Percentiles rank a stretch among this genome's conserved stretches.
Evolutionary conservation across 2,797 vertebrate species (phyloP).

Genomic region (Tokudaia muenninki): DNA sequence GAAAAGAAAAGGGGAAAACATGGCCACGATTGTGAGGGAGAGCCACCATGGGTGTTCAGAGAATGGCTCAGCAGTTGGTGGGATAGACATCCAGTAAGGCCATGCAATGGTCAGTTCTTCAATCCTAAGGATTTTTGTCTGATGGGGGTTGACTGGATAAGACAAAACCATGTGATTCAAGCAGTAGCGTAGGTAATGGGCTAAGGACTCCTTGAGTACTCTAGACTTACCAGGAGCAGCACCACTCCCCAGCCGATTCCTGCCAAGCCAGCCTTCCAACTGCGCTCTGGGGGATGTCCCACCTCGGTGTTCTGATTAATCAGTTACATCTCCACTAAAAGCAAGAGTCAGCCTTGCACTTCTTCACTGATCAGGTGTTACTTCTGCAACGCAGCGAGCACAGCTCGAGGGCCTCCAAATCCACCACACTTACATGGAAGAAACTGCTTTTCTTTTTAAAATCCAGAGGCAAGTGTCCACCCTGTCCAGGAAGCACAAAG

Average conservation of each 20-base stretch:
- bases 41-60: background rate
- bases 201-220: background rate
- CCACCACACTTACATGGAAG: background rate
- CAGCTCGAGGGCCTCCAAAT: background rate
- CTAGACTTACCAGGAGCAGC: background rate
- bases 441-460: slow-evolving; percentile 15
- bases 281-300: accelerated
- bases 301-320: background rate
- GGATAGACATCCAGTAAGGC: background rate
- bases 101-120: background rate
- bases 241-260: no score
- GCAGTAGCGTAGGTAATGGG: background rate
- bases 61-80: background rate
- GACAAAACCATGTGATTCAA: background rate
- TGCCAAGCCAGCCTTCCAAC: background rate
- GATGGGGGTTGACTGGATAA: background rate
- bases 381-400: background rate
- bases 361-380: background rate
- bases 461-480: background rate
- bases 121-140: background rate
- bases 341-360: background rate
- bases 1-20: no score
- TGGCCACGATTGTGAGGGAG: background rate
- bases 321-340: background rate
- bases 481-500: background rate